phyloP scores from a whole-genome alignment of 2,888 invertebrate genomes.

The Criorhina ranunculi region DNA sequence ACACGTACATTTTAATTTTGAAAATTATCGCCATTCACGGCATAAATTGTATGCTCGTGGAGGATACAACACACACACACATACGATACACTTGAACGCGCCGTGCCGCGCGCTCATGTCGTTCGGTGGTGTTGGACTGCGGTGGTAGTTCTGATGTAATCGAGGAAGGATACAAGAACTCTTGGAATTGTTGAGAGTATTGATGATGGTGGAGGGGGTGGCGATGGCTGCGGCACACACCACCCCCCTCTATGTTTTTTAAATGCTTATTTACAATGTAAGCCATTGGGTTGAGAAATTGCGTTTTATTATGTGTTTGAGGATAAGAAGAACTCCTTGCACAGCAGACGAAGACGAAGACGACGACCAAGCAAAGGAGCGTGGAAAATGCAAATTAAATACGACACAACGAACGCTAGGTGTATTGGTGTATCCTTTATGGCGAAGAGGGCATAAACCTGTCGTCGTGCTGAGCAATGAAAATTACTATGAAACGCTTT shows the following conservation, averaged over 20 bases:
- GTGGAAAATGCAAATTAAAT: conserved; percentile 75
- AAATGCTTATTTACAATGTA: conserved; percentile 76
- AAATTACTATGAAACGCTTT: conserved; percentile 74
- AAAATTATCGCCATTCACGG: conserved; percentile 76
- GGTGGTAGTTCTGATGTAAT: conserved; percentile 63
- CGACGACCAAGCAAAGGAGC: conserved; percentile 31
- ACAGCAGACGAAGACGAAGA: background rate
- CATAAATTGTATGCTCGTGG: conserved; percentile 67
- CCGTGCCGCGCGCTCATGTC: background rate
- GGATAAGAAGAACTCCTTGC: conserved; percentile 44
- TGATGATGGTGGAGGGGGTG: conserved; percentile 47
- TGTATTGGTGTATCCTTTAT: conserved; percentile 58
- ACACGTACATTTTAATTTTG: conserved; percentile 77
- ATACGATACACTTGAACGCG: conserved; percentile 56
- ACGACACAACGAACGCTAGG: conserved; percentile 42
- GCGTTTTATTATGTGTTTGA: conserved; percentile 75
- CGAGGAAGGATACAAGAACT: conserved; percentile 70
- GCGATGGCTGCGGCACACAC: conserved; percentile 7
- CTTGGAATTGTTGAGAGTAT: conserved; percentile 67
- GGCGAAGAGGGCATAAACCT: conserved; percentile 58
- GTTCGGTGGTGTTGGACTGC: conserved; percentile 7
- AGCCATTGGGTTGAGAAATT: conserved; percentile 75
- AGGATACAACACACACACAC: conserved; percentile 37
- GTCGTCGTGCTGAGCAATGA: conserved; percentile 69
- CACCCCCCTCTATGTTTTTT: conserved; percentile 37